Evolutionary conservation across 1,140 invertebrate species (phyloP), one percentile per base, ranked within the genome.

Genomic region (Agrilus planipennis): DNA sequence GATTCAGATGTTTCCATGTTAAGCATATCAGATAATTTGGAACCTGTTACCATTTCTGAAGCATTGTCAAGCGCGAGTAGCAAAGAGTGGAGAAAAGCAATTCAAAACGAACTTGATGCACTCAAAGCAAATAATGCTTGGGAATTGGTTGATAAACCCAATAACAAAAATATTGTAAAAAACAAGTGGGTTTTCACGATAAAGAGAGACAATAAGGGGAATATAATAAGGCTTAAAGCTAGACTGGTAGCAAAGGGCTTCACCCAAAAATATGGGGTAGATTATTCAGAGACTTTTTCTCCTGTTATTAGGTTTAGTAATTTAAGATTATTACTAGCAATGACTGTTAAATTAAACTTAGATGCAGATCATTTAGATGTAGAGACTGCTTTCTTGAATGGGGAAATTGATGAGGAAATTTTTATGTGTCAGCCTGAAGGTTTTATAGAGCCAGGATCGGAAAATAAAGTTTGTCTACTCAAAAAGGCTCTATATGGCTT

Each of bases 311-410:
- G 51, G 23, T 42, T 55, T 34, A 39, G 46, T 17, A 45, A n/a
- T 9, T 42, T 52, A 36, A 43, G 49, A 40, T 27, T 51, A 12
- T 45, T 57, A 21, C 38, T 57, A 28, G 49, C 49, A 11, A 34
- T 55, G 20, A 43, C 53, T 25, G 43, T 49, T 22, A 41, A 52
- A 17, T 47, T 51, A 42, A 37, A 46, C 38, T 41, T 53, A 44
- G 44, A 48, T n/a, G 44, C 55, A 2, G 37, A 17, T 3, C 52
- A 61, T 43, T 45, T 61, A 22, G 58, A 63, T 51, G 54, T 64
- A 14, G 45, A 44, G n/a, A 64, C 61, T 11, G 61, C 60, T 7
- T 66, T 58, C 40, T 45, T 64, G 12, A 52, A 62, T 46, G 54
- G 53, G 7, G 34, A 45, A 22, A 39, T 65, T 29, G 37, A 53